Conservation (phyloP, 2,888 invertebrate species). For the Agrochola lota region DNA sequence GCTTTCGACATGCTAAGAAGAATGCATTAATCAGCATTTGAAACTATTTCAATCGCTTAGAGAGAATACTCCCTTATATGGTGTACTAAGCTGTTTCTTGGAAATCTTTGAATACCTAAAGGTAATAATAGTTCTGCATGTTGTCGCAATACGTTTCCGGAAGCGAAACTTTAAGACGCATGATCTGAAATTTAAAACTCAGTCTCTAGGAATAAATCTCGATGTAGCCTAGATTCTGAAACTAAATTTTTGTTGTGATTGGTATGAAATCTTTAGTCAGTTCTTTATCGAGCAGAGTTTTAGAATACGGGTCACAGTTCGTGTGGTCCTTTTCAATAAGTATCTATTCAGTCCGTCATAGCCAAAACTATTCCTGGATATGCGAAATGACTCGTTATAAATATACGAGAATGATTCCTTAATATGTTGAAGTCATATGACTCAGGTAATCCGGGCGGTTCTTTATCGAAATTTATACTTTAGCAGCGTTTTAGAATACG, state of each 20-base stretch:
- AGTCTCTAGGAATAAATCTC: neutral
- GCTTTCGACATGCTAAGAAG: no score
- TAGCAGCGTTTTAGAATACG: neutral
- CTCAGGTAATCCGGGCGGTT: conserved; percentile 52
- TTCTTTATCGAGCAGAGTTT: neutral
- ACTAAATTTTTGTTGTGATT: neutral
- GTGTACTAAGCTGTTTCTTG: neutral
- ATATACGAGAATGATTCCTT: conserved; percentile 19
- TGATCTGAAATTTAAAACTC: neutral
- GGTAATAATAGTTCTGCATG: neutral
- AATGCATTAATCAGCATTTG: neutral
- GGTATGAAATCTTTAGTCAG: neutral
- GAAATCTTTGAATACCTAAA: neutral
- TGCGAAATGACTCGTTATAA: neutral
- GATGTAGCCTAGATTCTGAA: neutral
- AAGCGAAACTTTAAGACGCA: neutral
- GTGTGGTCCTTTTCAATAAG: neutral
- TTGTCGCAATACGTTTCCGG: conserved; percentile 4
- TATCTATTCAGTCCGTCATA: no score
- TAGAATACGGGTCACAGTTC: no score
- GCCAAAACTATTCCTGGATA: neutral
- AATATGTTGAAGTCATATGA: conserved; percentile 55
- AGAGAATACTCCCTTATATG: neutral
- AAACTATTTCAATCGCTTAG: neutral
- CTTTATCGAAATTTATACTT: no score